Conservation (phyloP, 2,797 vertebrate species). For the Zalophus californianus region DNA sequence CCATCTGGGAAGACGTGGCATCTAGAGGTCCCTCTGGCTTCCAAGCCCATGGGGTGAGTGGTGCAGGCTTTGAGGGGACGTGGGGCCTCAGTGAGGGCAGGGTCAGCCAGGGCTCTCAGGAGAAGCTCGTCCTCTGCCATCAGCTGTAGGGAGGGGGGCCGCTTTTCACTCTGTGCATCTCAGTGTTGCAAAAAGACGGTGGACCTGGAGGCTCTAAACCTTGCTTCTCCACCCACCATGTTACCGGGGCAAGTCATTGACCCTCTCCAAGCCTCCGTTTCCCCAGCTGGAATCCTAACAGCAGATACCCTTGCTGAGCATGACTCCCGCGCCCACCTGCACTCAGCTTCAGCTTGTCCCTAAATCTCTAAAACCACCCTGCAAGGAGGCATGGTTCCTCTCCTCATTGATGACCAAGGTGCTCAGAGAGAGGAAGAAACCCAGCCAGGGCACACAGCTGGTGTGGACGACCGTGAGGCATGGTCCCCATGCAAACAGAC, state of each 20-base stretch:
- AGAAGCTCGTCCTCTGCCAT: not conserved
- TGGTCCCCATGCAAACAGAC: not conserved
- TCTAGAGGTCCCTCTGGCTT: not conserved
- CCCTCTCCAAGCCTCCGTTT: not conserved
- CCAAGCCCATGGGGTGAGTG: not conserved
- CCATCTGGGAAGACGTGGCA: fast-evolving
- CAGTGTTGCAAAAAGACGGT: fast-evolving
- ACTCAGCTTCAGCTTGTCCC: not conserved
- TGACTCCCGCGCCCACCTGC: fast-evolving
- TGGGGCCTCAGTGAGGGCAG: not conserved
- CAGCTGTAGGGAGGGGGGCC: fast-evolving
- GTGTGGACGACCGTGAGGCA: not conserved
- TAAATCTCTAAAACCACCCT: not conserved
- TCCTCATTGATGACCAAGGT: fast-evolving
- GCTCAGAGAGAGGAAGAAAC: not conserved
- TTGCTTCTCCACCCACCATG: not conserved
- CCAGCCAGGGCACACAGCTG: fast-evolving
- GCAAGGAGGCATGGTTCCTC: fast-evolving
- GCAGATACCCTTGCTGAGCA: not conserved
- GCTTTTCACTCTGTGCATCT: not conserved
- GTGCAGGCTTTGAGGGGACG: no score
- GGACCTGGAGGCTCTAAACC: not conserved
- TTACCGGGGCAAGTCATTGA: not conserved
- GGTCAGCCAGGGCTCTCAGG: not conserved
- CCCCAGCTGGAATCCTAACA: fast-evolving